A percentile compares a stretch with the other conserved stretches of the same genome.
Conservation (phyloP, 2,113 vertebrate genomes). For the Festucalex cinctus region DNA sequence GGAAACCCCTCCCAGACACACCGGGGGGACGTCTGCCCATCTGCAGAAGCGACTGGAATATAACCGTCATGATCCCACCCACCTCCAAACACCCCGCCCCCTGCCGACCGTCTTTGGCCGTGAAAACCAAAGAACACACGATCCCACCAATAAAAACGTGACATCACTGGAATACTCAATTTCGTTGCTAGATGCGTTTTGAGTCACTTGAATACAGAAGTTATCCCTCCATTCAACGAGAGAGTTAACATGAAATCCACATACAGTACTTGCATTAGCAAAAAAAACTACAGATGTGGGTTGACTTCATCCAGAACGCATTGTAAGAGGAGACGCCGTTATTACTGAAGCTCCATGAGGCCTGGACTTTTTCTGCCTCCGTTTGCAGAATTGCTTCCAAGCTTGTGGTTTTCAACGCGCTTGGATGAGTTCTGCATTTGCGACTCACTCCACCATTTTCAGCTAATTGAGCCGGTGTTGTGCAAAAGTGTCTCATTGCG, state of each 20-base stretch:
- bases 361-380: conserved; percentile 51
- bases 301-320: conserved; percentile 20
- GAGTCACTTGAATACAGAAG: background rate
- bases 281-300: conserved; percentile 19
- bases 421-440: conserved; percentile 38
- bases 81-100: background rate
- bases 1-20: conserved; percentile 40
- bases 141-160: conserved; percentile 56
- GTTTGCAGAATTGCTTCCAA: conserved; percentile 47
- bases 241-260: background rate
- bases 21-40: conserved; percentile 45
- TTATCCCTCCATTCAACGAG: background rate
- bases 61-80: conserved; percentile 8
- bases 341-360: conserved; percentile 29
- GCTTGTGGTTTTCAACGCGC: conserved; percentile 52
- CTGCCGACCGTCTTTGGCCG: conserved; percentile 6
- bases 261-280: background rate
- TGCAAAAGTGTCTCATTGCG: background rate
- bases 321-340: conserved; percentile 44
- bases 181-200: conserved; percentile 6
- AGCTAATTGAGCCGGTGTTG: conserved; percentile 18
- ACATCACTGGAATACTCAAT: conserved; percentile 53
- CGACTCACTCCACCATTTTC: conserved; percentile 26
- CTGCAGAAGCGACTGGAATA: conserved; percentile 57
- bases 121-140: conserved; percentile 53